Evolutionary conservation across 1,140 invertebrate species (phyloP).

Genomic region (Apis mellifera): Amel_HAv3.1 CM009939.2:9631501-9632000

Average conservation of each 20-base stretch:
- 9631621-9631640: constrained; percentile 15
- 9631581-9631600: constrained; percentile 58
- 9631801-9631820: no score
- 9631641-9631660: neutral
- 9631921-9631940: constrained; percentile 51
- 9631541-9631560: constrained; percentile 12
- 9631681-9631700: neutral
- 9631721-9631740: neutral
- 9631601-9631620: constrained; percentile 54
- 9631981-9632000: constrained; percentile 48
- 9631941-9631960: constrained; percentile 58
- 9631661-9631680: neutral
- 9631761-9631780: neutral
- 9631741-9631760: no score
- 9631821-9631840: neutral
- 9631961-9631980: constrained; percentile 59
- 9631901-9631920: constrained; percentile 31
- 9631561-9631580: constrained; percentile 29
- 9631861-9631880: constrained; percentile 3
- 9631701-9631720: neutral
- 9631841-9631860: neutral
- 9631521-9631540: neutral
- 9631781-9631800: neutral
- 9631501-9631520: neutral
- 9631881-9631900: constrained; percentile 7